Evolutionary conservation across 2,888 invertebrate genomes (phyloP), one percentile per base, ranked within the genome.

Genomic region (Cataglyphis albicans): DNA sequence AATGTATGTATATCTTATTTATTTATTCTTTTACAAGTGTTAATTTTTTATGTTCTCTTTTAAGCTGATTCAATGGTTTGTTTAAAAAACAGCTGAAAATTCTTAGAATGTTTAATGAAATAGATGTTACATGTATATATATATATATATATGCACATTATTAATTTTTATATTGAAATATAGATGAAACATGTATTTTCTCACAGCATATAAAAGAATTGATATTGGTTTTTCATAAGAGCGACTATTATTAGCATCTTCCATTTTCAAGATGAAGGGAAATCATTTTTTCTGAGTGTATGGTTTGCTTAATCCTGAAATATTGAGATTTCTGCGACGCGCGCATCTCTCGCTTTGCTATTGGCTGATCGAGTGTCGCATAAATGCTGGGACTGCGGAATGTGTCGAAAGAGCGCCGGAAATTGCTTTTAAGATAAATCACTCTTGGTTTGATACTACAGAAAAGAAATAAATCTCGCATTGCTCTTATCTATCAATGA

Each of bases 361-460:
- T 88, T 87, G 87, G 86, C 78, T 81, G 80, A 70, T 81, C 75
- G 78, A 84, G 52, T 52, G 52, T 87, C 87, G 88, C 89, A 88
- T 85, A 78, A 86, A 84, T 82, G 86, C 84, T 82, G 83, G 21
- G 82, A 64, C 65, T 85, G 78, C 82, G 64, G 82, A 65, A 44
- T 65, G 41, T 41, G 41, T 15, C 15, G 41, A 64, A 38, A 41
- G 38, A 64, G 64, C 7, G 7, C 48, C 65, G 15, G 25, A 44
- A 65, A 3, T 4, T 65, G 25, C 7, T 52, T 52, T 44, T 15
- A 5, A 21, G 25, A 44, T 7, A 65, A 65, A 52, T 52, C 7
- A 52, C 7, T 52, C n/a, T 52, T 52, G 52, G n/a, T 7, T 52
- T 15, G 18, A 7, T 7, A 48, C 18, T 48, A 18, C 18, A 4